Percentiles rank a stretch among this genome's conserved stretches.
phyloP scores from a whole-genome alignment of 2,113 vertebrate genomes.

The Balaeniceps rex region DNA sequence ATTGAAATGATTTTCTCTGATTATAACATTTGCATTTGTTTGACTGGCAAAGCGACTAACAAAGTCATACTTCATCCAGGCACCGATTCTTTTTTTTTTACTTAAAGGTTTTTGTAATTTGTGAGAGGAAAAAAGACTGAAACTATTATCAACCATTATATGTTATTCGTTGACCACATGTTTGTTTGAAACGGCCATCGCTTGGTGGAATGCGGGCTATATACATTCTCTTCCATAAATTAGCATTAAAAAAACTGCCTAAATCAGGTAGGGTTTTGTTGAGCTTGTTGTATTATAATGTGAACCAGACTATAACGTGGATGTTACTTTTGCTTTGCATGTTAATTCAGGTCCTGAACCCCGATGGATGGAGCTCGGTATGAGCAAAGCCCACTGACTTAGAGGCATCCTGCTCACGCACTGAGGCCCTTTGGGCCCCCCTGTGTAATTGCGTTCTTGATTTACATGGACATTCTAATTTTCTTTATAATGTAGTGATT shows the following conservation, averaged over 20 bases:
- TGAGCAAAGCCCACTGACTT: not conserved
- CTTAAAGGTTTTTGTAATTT: conserved; percentile 79
- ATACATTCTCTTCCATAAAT: conserved; percentile 66
- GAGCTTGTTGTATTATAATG: conserved; percentile 70
- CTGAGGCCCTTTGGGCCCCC: not conserved
- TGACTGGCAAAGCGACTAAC: conserved; percentile 72
- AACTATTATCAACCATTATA: conserved; percentile 84
- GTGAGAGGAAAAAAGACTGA: conserved; percentile 76
- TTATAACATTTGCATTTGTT: conserved; percentile 74
- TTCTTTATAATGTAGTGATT: conserved; percentile 3
- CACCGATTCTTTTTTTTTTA: conserved; percentile 33
- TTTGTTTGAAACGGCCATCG: conserved; percentile 76
- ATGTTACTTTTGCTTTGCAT: conserved; percentile 11
- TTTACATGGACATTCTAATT: conserved; percentile 21
- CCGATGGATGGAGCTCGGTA: not conserved
- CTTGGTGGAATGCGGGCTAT: conserved; percentile 61
- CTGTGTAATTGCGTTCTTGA: not conserved
- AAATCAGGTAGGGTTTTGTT: conserved; percentile 71
- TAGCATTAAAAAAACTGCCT: conserved; percentile 71
- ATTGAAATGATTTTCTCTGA: conserved; percentile 78
- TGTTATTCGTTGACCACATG: conserved; percentile 78
- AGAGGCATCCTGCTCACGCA: not conserved
- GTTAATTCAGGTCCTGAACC: not conserved
- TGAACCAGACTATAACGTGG: conserved; percentile 54
- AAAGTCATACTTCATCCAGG: conserved; percentile 78